Evolutionary conservation across 2,888 invertebrate genomes (phyloP).

Genomic region (Brassicogethes aeneus): DNA sequence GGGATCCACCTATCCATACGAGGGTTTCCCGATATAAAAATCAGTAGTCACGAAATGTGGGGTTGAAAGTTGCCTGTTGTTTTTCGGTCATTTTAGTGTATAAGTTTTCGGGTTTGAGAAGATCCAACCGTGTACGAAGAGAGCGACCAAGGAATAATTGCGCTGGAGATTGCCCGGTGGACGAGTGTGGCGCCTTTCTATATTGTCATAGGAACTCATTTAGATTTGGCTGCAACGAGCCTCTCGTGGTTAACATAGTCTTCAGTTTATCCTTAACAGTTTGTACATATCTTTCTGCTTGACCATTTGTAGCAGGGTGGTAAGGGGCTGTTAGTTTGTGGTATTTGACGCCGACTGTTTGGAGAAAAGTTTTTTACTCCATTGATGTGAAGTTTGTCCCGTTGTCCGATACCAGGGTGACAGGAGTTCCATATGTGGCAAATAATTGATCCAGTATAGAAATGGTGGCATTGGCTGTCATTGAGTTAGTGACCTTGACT

Average conservation of each 20-base stretch:
- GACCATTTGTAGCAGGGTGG: constrained; percentile 17
- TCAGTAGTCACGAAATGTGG: constrained; percentile 1
- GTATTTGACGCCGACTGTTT: constrained; percentile 11
- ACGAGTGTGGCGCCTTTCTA: constrained; percentile 13
- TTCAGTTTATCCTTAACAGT: constrained; percentile 10
- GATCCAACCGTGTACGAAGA: constrained; percentile 11
- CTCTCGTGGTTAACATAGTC: constrained; percentile 2
- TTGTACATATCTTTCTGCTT: constrained; percentile 17
- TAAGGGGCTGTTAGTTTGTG: constrained; percentile 16
- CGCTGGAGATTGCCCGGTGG: constrained; percentile 14
- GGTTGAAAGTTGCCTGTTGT: constrained; percentile 6
- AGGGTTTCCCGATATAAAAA: constrained; percentile 7
- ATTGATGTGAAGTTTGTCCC: constrained; percentile 25
- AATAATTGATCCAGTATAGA: constrained; percentile 12
- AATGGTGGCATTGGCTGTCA: constrained; percentile 12
- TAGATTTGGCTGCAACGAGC: constrained; percentile 3
- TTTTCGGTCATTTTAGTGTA: constrained; percentile 6
- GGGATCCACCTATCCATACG: constrained; percentile 9
- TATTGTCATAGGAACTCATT: constrained; percentile 3
- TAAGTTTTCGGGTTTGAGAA: constrained; percentile 1
- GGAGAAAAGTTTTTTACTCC: constrained; percentile 22
- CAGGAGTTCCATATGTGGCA: constrained; percentile 19
- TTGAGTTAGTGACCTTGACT: constrained; percentile 13
- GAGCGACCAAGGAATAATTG: constrained; percentile 10
- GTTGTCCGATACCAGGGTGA: constrained; percentile 28